phyloP scores from a whole-genome alignment of 2,797 vertebrate species.

The Sarcophilus harrisii region DNA sequence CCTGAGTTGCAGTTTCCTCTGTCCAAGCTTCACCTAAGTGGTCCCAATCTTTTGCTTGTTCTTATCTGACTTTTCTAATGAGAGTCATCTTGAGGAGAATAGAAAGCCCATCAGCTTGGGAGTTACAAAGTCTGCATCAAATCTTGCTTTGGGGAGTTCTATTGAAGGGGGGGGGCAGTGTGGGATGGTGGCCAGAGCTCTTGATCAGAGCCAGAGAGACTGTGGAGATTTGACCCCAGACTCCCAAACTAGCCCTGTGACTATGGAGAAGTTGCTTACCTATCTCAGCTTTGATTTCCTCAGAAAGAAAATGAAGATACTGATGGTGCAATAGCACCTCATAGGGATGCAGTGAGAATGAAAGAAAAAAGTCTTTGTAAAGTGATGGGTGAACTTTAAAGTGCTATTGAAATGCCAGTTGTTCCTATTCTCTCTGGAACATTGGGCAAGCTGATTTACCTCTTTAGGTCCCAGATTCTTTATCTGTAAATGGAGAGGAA shows the following conservation, averaged over 20 bases:
- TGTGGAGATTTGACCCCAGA: not conserved
- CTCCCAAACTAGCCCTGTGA: not conserved
- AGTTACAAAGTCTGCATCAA: not conserved
- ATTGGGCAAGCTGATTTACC: not conserved
- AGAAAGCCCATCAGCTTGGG: not conserved
- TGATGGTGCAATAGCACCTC: not conserved
- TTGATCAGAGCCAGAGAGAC: not conserved
- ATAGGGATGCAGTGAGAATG: not conserved
- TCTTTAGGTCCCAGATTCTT: not conserved
- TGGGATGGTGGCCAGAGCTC: not conserved
- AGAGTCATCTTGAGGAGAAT: not conserved
- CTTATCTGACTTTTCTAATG: not conserved
- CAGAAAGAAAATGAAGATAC: not conserved
- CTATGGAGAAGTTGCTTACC: not conserved
- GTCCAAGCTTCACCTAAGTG: not conserved
- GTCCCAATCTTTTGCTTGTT: not conserved
- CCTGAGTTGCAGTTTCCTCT: not conserved
- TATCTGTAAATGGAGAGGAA: not conserved
- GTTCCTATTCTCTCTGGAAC: not conserved
- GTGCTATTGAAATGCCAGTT: not conserved
- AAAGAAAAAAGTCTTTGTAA: not conserved
- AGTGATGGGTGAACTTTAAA: not conserved
- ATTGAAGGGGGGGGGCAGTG: not conserved
- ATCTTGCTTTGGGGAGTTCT: slow-evolving; percentile 15
- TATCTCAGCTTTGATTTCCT: not conserved